phyloP scores from a whole-genome alignment of 2,888 invertebrate species.

The Meiosimyza decipiens region DNA sequence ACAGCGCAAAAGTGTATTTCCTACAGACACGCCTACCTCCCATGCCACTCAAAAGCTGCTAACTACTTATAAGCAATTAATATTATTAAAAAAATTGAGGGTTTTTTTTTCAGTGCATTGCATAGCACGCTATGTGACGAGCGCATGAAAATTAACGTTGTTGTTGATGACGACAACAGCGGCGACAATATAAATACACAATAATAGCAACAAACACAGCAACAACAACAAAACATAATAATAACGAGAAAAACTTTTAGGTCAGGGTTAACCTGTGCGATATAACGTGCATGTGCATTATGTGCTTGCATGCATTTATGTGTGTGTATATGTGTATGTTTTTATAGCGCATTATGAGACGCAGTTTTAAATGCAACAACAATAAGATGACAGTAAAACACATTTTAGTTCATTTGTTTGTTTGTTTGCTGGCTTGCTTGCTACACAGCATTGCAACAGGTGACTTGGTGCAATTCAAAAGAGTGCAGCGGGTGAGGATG shows the following conservation, averaged over 20 bases:
- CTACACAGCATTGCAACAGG: too few species aligned
- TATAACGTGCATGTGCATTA: conserved; percentile 20
- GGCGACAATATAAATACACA: background rate
- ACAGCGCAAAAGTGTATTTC: too few species aligned
- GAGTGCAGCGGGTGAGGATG: too few species aligned
- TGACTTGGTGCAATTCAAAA: too few species aligned
- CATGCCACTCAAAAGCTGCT: too few species aligned
- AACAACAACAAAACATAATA: conserved; percentile 11
- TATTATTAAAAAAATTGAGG: too few species aligned
- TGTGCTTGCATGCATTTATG: background rate
- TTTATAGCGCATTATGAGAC: background rate
- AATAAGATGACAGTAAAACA: conserved; percentile 12
- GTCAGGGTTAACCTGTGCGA: conserved; percentile 66
- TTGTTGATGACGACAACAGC: background rate
- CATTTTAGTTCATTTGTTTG: background rate
- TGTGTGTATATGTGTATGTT: background rate
- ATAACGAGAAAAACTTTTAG: conserved; percentile 49
- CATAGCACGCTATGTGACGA: too few species aligned
- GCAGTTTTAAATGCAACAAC: background rate
- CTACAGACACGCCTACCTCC: too few species aligned
- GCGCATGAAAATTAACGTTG: conserved; percentile 2
- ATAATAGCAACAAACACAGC: conserved; percentile 10
- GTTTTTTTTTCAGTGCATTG: too few species aligned
- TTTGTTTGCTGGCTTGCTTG: too few species aligned
- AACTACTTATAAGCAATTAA: too few species aligned